These are phyloP conservation scores for Papilio polytes DNA, from an alignment of 1,140 invertebrate genomes.

Conservation along the genomic window DNA sequence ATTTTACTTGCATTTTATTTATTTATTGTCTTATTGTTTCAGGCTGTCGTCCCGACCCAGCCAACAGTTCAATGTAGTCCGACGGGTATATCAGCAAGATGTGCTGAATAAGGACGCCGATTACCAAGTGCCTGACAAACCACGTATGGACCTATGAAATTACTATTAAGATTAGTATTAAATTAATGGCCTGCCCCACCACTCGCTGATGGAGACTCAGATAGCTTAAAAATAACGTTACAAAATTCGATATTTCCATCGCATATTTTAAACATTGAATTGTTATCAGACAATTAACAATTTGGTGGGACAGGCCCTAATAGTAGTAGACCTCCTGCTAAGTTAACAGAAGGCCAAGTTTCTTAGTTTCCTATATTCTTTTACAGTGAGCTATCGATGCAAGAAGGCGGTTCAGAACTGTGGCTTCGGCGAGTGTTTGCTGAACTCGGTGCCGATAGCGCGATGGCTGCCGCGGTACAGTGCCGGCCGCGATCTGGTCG, in stretches of 20 bases:
- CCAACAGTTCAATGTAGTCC: slow-evolving; percentile 79
- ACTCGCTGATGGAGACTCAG: too few relatives aligned
- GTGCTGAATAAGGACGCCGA: slow-evolving; percentile 85
- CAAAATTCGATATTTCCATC: too few relatives aligned
- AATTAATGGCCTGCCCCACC: too few relatives aligned
- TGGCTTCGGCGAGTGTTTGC: slow-evolving; percentile 77
- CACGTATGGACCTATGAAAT: slow-evolving; percentile 77
- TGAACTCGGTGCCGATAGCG: slow-evolving; percentile 85
- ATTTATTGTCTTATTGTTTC: slow-evolving; percentile 43
- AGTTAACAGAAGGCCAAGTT: not conserved
- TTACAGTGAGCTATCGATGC: slow-evolving; percentile 66
- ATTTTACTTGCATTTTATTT: not conserved
- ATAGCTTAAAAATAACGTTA: too few relatives aligned
- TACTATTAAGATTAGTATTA: not conserved
- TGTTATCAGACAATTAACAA: too few relatives aligned
- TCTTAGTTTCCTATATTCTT: not conserved
- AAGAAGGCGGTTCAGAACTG: slow-evolving; percentile 66
- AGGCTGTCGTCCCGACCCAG: slow-evolving; percentile 60
- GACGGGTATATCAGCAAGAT: slow-evolving; percentile 86
- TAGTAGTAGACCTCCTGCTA: too few relatives aligned
- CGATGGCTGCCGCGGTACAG: slow-evolving; percentile 90
- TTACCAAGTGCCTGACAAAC: slow-evolving; percentile 84
- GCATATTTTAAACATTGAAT: too few relatives aligned
- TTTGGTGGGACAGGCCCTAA: too few relatives aligned
- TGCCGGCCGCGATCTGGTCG: slow-evolving; percentile 85